Conservation (phyloP, 2,797 vertebrate genomes). For the Notoglanidium macrostoma region DNA sequence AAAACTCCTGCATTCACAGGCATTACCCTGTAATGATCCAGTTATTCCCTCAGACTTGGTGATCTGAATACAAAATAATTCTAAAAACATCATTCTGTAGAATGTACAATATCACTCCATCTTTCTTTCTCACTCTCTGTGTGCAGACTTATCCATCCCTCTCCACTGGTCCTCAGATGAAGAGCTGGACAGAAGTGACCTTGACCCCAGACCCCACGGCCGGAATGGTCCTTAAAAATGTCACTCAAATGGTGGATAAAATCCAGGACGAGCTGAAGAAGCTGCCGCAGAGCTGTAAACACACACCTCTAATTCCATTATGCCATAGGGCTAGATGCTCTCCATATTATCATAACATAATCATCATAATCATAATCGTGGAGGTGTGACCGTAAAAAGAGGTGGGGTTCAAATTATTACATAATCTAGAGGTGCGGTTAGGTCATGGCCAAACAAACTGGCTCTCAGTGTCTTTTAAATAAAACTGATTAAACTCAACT, state of each 20-base stretch:
- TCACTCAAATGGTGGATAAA: slow-evolving; percentile 63
- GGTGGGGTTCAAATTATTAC: background rate
- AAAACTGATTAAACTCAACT: no score
- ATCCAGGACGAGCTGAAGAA: slow-evolving; percentile 65
- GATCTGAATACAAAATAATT: background rate
- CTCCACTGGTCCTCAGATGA: slow-evolving; percentile 51
- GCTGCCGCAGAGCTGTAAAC: slow-evolving; percentile 67
- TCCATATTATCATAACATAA: background rate
- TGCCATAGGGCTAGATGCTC: background rate
- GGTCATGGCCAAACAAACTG: background rate
- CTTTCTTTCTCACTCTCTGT: slow-evolving; percentile 7
- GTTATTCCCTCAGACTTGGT: no score
- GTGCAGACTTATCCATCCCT: slow-evolving; percentile 64
- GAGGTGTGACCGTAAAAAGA: background rate
- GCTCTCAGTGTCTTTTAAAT: background rate
- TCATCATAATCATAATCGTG: background rate
- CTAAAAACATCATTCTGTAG: background rate
- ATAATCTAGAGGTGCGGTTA: background rate
- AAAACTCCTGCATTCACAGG: no score
- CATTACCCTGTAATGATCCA: background rate
- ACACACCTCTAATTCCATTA: background rate
- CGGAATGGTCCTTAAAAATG: slow-evolving; percentile 60
- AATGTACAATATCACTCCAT: background rate
- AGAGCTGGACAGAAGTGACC: slow-evolving; percentile 64
- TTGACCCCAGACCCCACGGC: slow-evolving; percentile 66